Conservation (phyloP, 2,888 invertebrate genomes). For the Tetragnatha montana region DNA sequence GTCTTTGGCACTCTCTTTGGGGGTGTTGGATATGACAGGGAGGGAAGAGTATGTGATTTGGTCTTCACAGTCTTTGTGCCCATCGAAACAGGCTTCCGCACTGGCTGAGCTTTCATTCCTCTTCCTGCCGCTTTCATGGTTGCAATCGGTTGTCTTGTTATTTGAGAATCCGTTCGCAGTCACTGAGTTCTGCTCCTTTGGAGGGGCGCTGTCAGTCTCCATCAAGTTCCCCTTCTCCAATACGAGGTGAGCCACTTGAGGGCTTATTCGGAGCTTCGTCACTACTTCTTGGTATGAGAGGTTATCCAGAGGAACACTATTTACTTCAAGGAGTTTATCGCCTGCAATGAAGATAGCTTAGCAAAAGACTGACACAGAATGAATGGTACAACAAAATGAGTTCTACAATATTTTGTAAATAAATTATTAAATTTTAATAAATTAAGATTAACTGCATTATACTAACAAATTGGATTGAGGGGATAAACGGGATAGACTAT, state of each 20-base stretch:
- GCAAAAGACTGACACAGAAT: neutral
- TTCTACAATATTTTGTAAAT: no score
- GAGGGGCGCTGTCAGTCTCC: conserved; percentile 19
- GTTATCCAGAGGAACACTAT: conserved; percentile 85
- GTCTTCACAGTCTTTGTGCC: conserved; percentile 11
- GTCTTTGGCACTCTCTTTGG: conserved; percentile 59
- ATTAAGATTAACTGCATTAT: no score
- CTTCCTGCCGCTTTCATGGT: neutral
- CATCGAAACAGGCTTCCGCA: conserved; percentile 7
- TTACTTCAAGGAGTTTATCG: conserved; percentile 89
- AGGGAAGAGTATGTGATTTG: conserved; percentile 50
- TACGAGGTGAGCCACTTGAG: conserved; percentile 60
- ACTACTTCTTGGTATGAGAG: conserved; percentile 67
- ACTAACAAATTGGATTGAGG: no score
- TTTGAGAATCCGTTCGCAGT: neutral
- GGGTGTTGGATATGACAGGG: conserved; percentile 33
- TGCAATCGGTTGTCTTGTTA: neutral
- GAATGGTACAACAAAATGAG: no score
- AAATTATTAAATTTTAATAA: no score
- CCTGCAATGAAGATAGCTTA: conserved; percentile 78
- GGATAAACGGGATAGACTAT: no score
- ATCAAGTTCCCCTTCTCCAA: conserved; percentile 52
- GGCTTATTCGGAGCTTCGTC: conserved; percentile 51
- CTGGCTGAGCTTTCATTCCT: conserved; percentile 20
- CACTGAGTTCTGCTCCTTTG: conserved; percentile 8